Evolutionary conservation across 2,797 vertebrate species (phyloP).

Genomic region (Pangasius krempfi): DNA sequence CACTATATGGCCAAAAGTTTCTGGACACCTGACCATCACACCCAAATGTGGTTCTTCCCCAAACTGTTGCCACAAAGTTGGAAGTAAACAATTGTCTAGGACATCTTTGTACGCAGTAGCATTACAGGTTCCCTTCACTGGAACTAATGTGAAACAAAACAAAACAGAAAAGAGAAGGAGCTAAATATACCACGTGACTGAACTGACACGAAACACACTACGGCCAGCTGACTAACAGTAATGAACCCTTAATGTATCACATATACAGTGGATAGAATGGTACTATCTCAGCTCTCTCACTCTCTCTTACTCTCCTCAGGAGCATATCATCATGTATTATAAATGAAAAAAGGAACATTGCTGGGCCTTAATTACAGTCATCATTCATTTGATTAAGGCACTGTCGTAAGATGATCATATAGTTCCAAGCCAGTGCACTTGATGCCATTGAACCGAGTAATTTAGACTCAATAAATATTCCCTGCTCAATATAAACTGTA

Average conservation of each 20-base stretch:
- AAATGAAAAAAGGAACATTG: not conserved
- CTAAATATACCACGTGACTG: not conserved
- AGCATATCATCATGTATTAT: not conserved
- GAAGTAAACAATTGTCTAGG: not conserved
- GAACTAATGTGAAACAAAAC: not conserved
- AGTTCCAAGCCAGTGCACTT: not conserved
- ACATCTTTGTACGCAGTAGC: not conserved
- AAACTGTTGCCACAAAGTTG: not conserved
- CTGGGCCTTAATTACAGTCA: not conserved
- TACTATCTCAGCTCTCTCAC: not conserved
- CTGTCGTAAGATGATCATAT: not conserved
- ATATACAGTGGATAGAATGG: not conserved
- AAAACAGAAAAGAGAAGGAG: not conserved
- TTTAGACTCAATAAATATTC: not conserved
- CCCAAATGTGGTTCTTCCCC: not conserved
- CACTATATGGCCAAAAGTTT: not conserved
- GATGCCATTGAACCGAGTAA: not conserved
- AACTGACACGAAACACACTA: not conserved
- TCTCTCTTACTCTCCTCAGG: not conserved
- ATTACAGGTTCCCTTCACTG: not conserved
- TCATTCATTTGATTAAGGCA: not conserved
- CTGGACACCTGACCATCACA: not conserved
- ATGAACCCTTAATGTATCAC: not conserved
- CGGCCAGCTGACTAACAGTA: not conserved
- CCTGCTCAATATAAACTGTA: not conserved